phyloP scores from a whole-genome alignment of 2,797 vertebrate species.

The Hippoglossus hippoglossus region DNA sequence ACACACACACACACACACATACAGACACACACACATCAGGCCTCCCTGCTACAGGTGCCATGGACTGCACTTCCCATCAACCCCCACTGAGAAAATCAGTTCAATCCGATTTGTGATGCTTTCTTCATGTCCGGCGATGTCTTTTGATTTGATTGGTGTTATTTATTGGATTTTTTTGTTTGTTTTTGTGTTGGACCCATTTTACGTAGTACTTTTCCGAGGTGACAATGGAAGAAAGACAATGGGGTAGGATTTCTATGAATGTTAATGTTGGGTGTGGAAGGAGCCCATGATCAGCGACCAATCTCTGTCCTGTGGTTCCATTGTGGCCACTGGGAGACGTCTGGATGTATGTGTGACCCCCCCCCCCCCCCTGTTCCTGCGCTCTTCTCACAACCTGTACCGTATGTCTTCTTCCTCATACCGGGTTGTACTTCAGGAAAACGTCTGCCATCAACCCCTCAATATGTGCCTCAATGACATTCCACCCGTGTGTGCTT shows the following conservation, averaged over 20 bases:
- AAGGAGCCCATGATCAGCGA: slow-evolving; percentile 68
- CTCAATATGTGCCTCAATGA: slow-evolving; percentile 85
- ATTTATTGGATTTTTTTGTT: slow-evolving; percentile 70
- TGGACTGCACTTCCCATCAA: slow-evolving; percentile 67
- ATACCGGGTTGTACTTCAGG: slow-evolving; percentile 82
- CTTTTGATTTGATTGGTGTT: slow-evolving; percentile 64
- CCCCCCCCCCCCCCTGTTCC: slow-evolving; percentile 8
- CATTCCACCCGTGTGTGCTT: slow-evolving; percentile 76
- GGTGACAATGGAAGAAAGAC: slow-evolving; percentile 37
- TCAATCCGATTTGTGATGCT: slow-evolving; percentile 55
- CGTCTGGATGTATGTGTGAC: slow-evolving; percentile 71
- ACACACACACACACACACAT: no score
- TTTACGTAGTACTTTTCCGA: slow-evolving; percentile 33
- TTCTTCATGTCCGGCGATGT: slow-evolving; percentile 62
- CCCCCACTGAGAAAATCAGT: slow-evolving; percentile 40
- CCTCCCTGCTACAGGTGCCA: slow-evolving; percentile 63
- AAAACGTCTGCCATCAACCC: slow-evolving; percentile 81
- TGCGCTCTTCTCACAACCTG: slow-evolving; percentile 64
- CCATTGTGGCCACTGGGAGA: slow-evolving; percentile 63
- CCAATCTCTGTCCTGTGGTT: slow-evolving; percentile 69
- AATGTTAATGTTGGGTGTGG: slow-evolving; percentile 77
- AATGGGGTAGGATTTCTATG: slow-evolving; percentile 61
- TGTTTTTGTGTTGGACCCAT: slow-evolving; percentile 58
- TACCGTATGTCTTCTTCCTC: slow-evolving; percentile 79
- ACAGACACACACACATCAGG: slow-evolving; percentile 22